These are phyloP conservation scores for Megaustenia siamemsis DNA, from an alignment of 2,888 invertebrate genomes.

Conservation along the genomic window DNA sequence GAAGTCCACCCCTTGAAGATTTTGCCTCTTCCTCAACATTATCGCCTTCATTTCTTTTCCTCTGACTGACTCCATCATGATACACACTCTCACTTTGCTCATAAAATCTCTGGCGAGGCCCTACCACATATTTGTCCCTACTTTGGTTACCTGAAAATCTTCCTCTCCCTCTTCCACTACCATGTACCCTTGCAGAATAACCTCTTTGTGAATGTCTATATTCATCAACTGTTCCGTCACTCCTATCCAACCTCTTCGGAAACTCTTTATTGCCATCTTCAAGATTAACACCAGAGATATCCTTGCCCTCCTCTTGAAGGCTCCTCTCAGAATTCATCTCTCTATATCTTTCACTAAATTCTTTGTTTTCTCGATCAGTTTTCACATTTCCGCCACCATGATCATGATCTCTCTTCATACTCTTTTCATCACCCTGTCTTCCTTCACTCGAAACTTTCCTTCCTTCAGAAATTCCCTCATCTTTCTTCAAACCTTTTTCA, in stretches of 20 bases:
- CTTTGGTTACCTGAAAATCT: background rate
- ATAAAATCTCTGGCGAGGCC: background rate
- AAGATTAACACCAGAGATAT: background rate
- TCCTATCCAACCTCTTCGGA: no score
- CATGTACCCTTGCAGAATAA: background rate
- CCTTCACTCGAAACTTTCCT: background rate
- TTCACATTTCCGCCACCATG: background rate
- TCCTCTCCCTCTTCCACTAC: background rate
- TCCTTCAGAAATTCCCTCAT: background rate
- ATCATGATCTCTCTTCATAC: background rate
- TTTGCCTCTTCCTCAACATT: background rate
- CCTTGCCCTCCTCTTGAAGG: background rate
- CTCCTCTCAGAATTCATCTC: background rate
- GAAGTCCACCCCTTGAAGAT: background rate
- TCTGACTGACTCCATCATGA: background rate
- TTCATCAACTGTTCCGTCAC: background rate
- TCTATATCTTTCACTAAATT: slow-evolving; percentile 41
- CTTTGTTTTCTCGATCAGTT: background rate
- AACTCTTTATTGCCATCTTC: background rate
- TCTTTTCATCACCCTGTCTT: background rate
- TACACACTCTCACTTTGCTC: background rate
- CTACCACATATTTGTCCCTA: background rate
- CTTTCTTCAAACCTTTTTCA: background rate
- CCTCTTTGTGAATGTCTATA: background rate
- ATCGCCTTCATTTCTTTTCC: background rate